These are phyloP conservation scores for Heliconius ismenius DNA, from an alignment of 2,888 invertebrate genomes.

Conservation along the genomic window DNA sequence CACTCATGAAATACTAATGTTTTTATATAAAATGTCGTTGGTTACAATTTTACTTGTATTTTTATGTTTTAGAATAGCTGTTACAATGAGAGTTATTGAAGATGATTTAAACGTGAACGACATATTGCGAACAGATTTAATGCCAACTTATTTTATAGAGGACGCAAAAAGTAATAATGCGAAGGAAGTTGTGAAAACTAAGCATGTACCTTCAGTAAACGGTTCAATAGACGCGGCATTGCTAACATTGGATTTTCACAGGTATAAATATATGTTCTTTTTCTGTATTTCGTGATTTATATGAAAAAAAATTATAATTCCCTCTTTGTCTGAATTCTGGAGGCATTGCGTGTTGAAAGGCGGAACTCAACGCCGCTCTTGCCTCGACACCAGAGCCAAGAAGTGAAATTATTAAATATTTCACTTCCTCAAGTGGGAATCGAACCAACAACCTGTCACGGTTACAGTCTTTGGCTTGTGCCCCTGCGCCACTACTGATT, in stretches of 20 bases:
- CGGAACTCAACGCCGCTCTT: background rate
- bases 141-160: constrained; percentile 85
- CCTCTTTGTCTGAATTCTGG: background rate
- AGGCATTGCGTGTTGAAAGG: background rate
- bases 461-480: background rate
- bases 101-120: constrained; percentile 83
- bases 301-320: too few species aligned
- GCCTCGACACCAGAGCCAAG: background rate
- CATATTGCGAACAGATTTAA: constrained; percentile 85
- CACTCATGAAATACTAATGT: background rate
- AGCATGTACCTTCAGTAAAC: constrained; percentile 60
- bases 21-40: constrained; percentile 24
- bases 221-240: constrained; percentile 85
- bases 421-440: background rate
- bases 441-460: background rate
- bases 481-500: background rate
- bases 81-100: constrained; percentile 54
- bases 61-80: constrained; percentile 3
- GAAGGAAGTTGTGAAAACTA: constrained; percentile 43
- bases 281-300: too few species aligned
- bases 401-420: background rate
- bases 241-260: constrained; percentile 85
- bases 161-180: constrained; percentile 52
- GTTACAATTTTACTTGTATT: background rate
- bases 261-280: too few species aligned